A percentile compares a stretch with the other conserved stretches of the same genome.
phyloP scores from a whole-genome alignment of 2,113 vertebrate species.

The Herpetotheres cachinnans region DNA sequence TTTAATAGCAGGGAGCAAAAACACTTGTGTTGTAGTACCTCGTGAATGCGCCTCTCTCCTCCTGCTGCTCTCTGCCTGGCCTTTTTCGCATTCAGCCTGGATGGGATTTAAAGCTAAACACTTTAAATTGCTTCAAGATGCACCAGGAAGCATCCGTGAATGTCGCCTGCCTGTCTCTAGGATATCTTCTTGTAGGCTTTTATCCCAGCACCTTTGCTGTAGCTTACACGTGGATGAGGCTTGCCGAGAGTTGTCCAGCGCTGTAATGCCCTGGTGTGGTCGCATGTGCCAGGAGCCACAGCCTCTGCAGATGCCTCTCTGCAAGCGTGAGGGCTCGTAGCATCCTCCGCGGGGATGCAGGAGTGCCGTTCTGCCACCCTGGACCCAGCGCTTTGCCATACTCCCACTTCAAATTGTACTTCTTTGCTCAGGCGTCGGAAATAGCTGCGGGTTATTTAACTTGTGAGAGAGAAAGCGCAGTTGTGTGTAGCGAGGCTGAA shows the following conservation, averaged over 20 bases:
- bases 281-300: not conserved
- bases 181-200: not conserved
- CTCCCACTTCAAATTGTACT: not conserved
- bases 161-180: no score
- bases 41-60: accelerated
- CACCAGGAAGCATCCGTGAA: accelerated
- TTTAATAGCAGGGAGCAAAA: not conserved
- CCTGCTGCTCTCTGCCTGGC: not conserved
- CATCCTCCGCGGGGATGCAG: not conserved
- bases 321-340: not conserved
- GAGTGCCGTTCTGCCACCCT: accelerated
- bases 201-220: not conserved
- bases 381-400: not conserved
- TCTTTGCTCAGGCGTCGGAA: not conserved
- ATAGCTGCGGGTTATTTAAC: not conserved
- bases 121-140: not conserved
- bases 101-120: not conserved
- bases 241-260: not conserved
- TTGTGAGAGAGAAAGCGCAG: not conserved
- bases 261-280: no score
- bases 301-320: not conserved
- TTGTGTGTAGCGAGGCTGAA: not conserved
- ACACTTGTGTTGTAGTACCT: not conserved
- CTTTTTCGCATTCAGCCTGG: not conserved
- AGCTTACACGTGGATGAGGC: accelerated